Evolutionary conservation across 2,888 invertebrate species (phyloP).

Genomic region (Frankliniella intonsa): DNA sequence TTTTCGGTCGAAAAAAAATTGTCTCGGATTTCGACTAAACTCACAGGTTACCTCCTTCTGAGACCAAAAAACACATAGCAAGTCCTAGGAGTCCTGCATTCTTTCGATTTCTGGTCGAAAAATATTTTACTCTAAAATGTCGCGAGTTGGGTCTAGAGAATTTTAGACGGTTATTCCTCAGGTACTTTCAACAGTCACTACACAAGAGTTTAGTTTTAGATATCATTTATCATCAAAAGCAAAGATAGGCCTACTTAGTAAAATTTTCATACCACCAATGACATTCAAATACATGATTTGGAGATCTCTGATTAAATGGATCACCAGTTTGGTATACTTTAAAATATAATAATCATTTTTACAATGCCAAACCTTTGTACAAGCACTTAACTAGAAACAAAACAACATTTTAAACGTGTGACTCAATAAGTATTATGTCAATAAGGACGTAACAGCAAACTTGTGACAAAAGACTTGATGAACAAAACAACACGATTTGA

Average conservation of each 20-base stretch:
- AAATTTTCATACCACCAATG: slow-evolving; percentile 15
- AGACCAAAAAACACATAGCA: no score
- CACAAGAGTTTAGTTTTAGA: background rate
- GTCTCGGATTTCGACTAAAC: no score
- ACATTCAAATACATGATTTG: slow-evolving; percentile 20
- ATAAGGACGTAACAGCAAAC: slow-evolving; percentile 13
- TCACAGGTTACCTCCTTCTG: no score
- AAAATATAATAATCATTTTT: slow-evolving; percentile 20
- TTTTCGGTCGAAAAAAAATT: no score
- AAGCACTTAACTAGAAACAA: slow-evolving; percentile 25
- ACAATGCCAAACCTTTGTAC: slow-evolving; percentile 16
- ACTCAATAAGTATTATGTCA: slow-evolving; percentile 2
- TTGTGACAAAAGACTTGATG: slow-evolving; percentile 24
- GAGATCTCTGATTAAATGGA: background rate
- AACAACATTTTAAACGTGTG: slow-evolving; percentile 17
- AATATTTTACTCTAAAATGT: no score
- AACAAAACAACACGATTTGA: slow-evolving; percentile 17
- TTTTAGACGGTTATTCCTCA: background rate
- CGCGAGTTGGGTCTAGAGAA: no score
- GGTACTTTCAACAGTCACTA: background rate
- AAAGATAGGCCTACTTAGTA: slow-evolving; percentile 26
- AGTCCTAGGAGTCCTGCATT: no score
- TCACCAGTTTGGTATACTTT: slow-evolving; percentile 18
- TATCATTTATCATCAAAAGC: slow-evolving; percentile 23
- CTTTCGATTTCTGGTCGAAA: no score